Evolutionary conservation across 2,888 invertebrate genomes (phyloP).

Genomic region (Cephus pulcher): DNA sequence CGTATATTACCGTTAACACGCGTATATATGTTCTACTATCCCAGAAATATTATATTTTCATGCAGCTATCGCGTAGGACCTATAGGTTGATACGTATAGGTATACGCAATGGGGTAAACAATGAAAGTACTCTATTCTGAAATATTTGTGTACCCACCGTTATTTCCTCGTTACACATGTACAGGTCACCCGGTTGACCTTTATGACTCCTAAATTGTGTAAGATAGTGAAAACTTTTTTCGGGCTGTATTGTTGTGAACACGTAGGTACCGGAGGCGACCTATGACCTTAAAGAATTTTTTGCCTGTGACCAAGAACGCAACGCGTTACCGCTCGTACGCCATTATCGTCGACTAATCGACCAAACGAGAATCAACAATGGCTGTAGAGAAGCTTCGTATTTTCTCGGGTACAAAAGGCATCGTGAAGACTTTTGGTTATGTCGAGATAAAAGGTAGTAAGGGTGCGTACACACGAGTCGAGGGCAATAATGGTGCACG

Average conservation of each 20-base stretch:
- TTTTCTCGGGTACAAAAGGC: not conserved
- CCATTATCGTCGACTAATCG: conserved; percentile 5
- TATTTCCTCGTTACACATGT: not conserved
- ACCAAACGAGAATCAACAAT: not conserved
- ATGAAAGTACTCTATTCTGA: not conserved
- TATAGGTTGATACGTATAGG: not conserved
- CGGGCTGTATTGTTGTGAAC: not conserved
- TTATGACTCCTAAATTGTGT: not conserved
- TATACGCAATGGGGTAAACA: not conserved
- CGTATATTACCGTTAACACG: not conserved
- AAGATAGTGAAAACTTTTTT: not conserved
- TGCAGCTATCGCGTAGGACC: not conserved
- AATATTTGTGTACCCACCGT: not conserved
- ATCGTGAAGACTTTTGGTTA: not conserved
- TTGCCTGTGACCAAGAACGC: not conserved
- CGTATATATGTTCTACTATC: no score
- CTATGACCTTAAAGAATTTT: not conserved
- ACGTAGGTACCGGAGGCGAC: not conserved
- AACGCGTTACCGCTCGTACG: not conserved
- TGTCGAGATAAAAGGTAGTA: not conserved
- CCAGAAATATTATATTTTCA: not conserved
- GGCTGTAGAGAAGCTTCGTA: not conserved
- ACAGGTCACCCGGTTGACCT: not conserved
- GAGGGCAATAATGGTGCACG: not conserved
- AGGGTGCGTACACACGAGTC: not conserved